Evolutionary conservation across 2,113 vertebrate genomes (phyloP).

Genomic region (Solea solea): DNA sequence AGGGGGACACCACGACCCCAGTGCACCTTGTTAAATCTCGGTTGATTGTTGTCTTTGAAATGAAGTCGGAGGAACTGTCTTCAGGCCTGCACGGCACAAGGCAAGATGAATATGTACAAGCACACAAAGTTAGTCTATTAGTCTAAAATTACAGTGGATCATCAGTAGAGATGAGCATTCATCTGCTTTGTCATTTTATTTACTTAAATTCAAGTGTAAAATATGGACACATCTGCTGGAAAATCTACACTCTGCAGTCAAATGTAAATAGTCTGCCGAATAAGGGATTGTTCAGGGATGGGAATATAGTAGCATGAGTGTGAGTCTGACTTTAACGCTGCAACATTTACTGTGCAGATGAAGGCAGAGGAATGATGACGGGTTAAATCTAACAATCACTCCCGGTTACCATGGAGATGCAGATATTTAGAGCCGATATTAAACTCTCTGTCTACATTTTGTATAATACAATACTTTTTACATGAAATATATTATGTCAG

Average conservation of each 20-base stretch:
- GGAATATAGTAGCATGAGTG: no score
- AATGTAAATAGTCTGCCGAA: not conserved
- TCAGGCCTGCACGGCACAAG: not conserved
- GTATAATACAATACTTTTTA: no score
- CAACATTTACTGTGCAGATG: no score
- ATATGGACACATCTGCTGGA: not conserved
- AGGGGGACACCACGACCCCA: constrained; percentile 30
- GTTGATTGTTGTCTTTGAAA: constrained; percentile 1
- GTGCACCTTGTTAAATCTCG: not conserved
- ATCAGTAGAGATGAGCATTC: not conserved
- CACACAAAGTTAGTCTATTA: not conserved
- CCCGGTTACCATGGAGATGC: no score
- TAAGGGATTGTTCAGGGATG: no score
- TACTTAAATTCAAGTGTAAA: constrained; percentile 1
- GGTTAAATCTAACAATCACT: no score
- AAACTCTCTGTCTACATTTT: no score
- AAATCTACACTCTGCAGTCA: not conserved
- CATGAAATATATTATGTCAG: no score
- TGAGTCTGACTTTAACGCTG: no score
- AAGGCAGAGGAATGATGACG: no score
- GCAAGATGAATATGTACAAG: not conserved
- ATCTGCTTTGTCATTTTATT: not conserved
- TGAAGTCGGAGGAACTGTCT: not conserved
- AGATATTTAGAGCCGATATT: no score
- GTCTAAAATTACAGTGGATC: not conserved